Conservation (phyloP, 2,888 invertebrate species). For the Trichopoda pennipes region DNA sequence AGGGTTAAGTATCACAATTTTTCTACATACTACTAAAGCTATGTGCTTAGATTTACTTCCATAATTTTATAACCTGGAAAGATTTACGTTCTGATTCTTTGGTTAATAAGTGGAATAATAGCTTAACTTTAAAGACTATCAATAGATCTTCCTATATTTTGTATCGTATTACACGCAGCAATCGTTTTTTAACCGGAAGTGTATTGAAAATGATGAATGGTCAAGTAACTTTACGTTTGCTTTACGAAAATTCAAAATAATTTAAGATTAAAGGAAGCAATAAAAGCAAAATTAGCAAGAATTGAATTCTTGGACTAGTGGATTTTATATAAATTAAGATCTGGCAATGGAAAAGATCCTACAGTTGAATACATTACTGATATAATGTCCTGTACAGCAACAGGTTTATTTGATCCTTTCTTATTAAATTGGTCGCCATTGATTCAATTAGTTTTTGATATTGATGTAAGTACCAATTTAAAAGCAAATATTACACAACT, state of each 20-base stretch:
- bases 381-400: conserved; percentile 93
- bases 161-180: conserved; percentile 89
- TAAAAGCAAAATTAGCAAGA: conserved; percentile 85
- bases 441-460: conserved; percentile 86
- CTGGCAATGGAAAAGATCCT: conserved; percentile 73
- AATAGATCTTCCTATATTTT: conserved; percentile 82
- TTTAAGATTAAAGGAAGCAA: conserved; percentile 85
- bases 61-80: conserved; percentile 95
- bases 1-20: too few species aligned
- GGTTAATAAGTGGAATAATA: conserved; percentile 89
- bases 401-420: conserved; percentile 97
- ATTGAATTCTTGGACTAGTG: conserved; percentile 96
- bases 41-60: too few species aligned
- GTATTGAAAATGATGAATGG: conserved; percentile 91
- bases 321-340: conserved; percentile 90
- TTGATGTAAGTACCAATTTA: conserved; percentile 80
- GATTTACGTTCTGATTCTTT: conserved; percentile 89
- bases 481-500: neutral
- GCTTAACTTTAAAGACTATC: conserved; percentile 85
- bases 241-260: conserved; percentile 90
- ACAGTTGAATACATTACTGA: conserved; percentile 88
- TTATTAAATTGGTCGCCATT: conserved; percentile 89
- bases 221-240: conserved; percentile 90
- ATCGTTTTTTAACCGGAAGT: conserved; percentile 91
- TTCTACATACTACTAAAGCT: too few species aligned